Conservation (phyloP, 2,888 invertebrate species). For the Ferrisia virgata region DNA sequence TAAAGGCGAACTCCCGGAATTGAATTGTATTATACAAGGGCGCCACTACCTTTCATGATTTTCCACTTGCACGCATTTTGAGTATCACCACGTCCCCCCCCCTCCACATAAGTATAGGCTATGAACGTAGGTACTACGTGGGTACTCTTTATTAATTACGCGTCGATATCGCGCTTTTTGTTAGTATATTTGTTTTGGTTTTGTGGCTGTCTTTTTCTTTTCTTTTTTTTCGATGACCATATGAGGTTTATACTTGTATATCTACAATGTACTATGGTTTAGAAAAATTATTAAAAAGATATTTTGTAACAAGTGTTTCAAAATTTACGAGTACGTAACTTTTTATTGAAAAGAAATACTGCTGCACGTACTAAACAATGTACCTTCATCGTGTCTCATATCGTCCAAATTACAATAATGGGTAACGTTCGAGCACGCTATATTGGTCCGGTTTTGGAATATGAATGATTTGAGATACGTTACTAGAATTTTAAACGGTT, state of each 20-base stretch:
- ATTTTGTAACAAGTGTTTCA: constrained; percentile 26
- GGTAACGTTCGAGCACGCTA: background rate
- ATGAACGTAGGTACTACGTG: too few species aligned
- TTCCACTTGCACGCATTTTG: constrained; percentile 41
- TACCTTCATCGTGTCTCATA: constrained; percentile 6
- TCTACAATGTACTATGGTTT: too few species aligned
- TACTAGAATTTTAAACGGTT: background rate
- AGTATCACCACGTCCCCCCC: constrained; percentile 6
- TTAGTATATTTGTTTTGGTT: background rate
- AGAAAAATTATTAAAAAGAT: background rate
- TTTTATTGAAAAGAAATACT: constrained; percentile 23
- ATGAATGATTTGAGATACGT: constrained; percentile 18
- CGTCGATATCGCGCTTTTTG: constrained; percentile 18
- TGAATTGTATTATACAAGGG: constrained; percentile 41
- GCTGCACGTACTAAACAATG: background rate
- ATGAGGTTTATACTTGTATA: too few species aligned
- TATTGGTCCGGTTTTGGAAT: constrained; percentile 16
- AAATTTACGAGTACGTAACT: background rate
- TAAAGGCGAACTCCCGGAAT: constrained; percentile 39
- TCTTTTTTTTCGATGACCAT: background rate
- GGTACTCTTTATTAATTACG: too few species aligned
- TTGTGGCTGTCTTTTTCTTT: background rate
- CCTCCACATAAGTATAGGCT: background rate
- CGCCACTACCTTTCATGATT: constrained; percentile 36
- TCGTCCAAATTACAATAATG: constrained; percentile 15